phyloP scores from a whole-genome alignment of 2,888 invertebrate genomes.

The Nemapogon koenigi region DNA sequence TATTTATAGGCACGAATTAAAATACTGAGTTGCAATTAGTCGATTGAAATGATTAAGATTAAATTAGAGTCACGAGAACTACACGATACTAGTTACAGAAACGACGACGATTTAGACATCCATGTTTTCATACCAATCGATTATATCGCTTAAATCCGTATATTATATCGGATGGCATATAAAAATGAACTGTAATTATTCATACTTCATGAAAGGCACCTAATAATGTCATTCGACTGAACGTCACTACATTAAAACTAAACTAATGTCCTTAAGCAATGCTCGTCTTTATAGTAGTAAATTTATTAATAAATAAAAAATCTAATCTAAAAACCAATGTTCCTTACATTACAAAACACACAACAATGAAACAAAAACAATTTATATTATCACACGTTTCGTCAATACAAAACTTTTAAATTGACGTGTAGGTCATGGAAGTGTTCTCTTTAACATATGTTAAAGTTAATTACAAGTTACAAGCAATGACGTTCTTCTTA shows the following conservation, averaged over 20 bases:
- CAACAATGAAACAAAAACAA: constrained; percentile 62
- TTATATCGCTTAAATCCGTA: too few relatives aligned
- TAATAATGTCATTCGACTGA: constrained; percentile 52
- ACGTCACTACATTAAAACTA: constrained; percentile 37
- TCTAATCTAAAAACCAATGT: constrained; percentile 30
- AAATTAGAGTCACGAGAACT: too few relatives aligned
- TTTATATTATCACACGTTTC: constrained; percentile 60
- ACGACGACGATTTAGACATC: too few relatives aligned
- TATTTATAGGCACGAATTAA: too few relatives aligned
- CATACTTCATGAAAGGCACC: constrained; percentile 55
- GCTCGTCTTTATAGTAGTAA: constrained; percentile 56
- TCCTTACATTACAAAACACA: constrained; percentile 56
- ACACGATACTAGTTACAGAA: too few relatives aligned
- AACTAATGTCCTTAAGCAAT: constrained; percentile 59
- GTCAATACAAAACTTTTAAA: constrained; percentile 35
- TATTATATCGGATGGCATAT: constrained; percentile 3
- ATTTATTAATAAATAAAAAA: constrained; percentile 50
- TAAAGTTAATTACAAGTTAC: too few relatives aligned
- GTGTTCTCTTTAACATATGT: too few relatives aligned
- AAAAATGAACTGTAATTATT: constrained; percentile 19
- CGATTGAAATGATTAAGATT: too few relatives aligned
- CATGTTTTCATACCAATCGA: too few relatives aligned
- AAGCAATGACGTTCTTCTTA: too few relatives aligned
- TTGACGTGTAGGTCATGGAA: constrained; percentile 44
- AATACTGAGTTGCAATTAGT: too few relatives aligned